A percentile compares a stretch with the other conserved stretches of the same genome.
Evolutionary conservation across 30 jellyfish, hydroid and myxozoan genomes (phyloP).

Genomic region (Catostylus mosaicus): DNA sequence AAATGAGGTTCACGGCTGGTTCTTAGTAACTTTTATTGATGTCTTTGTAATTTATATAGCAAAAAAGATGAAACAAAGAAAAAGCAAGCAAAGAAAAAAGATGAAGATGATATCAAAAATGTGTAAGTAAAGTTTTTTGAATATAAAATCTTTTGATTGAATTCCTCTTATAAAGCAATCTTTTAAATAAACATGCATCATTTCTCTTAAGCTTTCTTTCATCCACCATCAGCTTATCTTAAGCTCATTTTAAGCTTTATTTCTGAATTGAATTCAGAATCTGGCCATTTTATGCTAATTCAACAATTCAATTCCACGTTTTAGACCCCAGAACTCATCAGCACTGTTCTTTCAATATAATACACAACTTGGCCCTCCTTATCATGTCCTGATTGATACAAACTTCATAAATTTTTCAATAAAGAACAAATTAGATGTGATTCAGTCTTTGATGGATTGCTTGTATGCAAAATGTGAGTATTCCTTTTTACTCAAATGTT

Average conservation of each 20-base stretch:
- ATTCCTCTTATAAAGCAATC: too few species aligned
- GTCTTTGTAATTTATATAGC: too few species aligned
- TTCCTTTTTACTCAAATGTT: not conserved
- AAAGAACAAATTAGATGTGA: constrained; percentile 93
- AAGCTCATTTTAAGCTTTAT: too few species aligned
- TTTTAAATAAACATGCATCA: too few species aligned
- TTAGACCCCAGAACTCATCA: constrained; percentile 91
- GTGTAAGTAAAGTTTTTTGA: constrained; percentile 59
- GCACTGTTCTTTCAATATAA: constrained; percentile 97
- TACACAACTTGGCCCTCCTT: constrained; percentile 99
- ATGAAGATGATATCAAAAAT: constrained; percentile 65
- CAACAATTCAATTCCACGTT: too few species aligned
- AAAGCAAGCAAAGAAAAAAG: constrained; percentile 73
- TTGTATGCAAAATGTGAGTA: constrained; percentile 97
- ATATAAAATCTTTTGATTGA: too few species aligned
- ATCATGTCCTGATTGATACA: constrained; percentile 96
- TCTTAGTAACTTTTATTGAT: too few species aligned
- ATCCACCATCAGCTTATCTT: too few species aligned
- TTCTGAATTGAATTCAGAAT: too few species aligned
- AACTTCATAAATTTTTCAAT: constrained; percentile 97
- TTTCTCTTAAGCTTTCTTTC: too few species aligned
- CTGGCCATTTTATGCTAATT: too few species aligned
- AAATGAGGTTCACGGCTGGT: too few species aligned
- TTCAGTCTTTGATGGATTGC: constrained; percentile 98
- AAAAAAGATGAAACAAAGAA: constrained; percentile 78